Base-by-base conservation (phyloP, 2,113 vertebrate species). In the Meleagris gallopavo region DNA sequence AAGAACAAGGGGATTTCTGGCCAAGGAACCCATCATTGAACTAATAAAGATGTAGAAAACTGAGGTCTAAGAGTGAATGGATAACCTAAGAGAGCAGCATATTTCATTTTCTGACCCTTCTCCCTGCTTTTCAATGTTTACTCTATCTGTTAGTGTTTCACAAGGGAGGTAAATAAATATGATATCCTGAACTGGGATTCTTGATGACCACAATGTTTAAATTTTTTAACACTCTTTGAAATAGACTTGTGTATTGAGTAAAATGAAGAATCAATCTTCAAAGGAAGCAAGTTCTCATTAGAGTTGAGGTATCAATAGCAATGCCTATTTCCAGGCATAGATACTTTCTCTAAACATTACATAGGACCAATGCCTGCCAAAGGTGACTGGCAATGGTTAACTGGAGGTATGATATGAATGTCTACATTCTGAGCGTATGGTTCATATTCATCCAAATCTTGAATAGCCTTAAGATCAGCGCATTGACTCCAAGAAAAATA, bases 221-320 rank as follows among this genome's bases (percentile, higher is more conserved):
- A 40, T 72, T 75, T 83, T 61, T 58, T 50, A 69, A 48, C 76
- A 27, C 20, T 76, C 50, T 52, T 73, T 76, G 64, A 36, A 85
- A 57, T n/a, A 66, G 14, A 34, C 1, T 16, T 70, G 9, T 1
- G 0, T 54, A 7, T 21, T 57, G 13, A 9, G 27, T 36, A n/a
- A 83, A 86, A 70, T 8, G 2, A 24, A 85, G 45, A 69, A 9
- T 11, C 14, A 61, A 6, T 45, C 52, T 87, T 17, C 75, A 43
- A 61, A 80, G 32, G 62, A 43, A 82, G 36, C 18, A 52, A 19
- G 10, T 62, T 71, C 17, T 57, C 73, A 21, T 16, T 18, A 36
- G 36, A 76, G 22, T 34, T 32, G 20, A 40, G 13, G 19, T 65
- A 52, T 32, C 57, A 67, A 13, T 46, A 58, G 18, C 30, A 36